Evolutionary conservation across 1,140 invertebrate species (phyloP).

Genomic region (Asbolus verrucosus): DNA sequence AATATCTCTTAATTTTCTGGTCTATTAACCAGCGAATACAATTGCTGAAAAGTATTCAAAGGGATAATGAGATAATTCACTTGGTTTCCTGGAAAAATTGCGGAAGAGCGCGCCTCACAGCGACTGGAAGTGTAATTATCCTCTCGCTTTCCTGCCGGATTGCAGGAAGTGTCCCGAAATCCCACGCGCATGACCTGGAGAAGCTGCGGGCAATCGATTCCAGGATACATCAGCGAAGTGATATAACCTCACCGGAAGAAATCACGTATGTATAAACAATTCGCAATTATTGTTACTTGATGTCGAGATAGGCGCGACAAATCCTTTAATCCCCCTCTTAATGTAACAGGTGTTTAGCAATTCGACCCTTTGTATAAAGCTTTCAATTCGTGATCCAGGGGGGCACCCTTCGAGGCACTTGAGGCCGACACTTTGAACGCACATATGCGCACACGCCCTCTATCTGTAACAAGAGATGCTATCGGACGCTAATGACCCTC

Average conservation of each 20-base stretch:
- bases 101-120: slow-evolving; percentile 28
- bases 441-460: slow-evolving; percentile 60
- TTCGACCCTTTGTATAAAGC: slow-evolving; percentile 47
- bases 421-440: slow-evolving; percentile 57
- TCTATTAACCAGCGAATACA: slow-evolving; percentile 56
- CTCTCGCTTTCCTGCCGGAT: neutral
- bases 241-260: neutral
- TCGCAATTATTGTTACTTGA: slow-evolving; percentile 4
- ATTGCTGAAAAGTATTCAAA: slow-evolving; percentile 59
- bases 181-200: slow-evolving; percentile 17
- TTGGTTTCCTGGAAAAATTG: slow-evolving; percentile 46
- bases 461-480: slow-evolving; percentile 62
- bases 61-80: slow-evolving; percentile 58
- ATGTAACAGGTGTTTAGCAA: slow-evolving; percentile 57
- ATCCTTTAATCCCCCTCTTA: slow-evolving; percentile 34
- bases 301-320: slow-evolving; percentile 15
- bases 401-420: slow-evolving; percentile 54
- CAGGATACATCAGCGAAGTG: neutral
- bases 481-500: slow-evolving; percentile 63
- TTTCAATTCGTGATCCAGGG: slow-evolving; percentile 49
- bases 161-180: slow-evolving; percentile 10
- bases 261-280: slow-evolving; percentile 7
- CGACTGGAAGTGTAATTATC: slow-evolving; percentile 17
- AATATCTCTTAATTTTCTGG: slow-evolving; percentile 58
- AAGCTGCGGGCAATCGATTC: slow-evolving; percentile 23